Conservation (phyloP, 2,113 vertebrate genomes). For the Microcebus tavaratra region DNA sequence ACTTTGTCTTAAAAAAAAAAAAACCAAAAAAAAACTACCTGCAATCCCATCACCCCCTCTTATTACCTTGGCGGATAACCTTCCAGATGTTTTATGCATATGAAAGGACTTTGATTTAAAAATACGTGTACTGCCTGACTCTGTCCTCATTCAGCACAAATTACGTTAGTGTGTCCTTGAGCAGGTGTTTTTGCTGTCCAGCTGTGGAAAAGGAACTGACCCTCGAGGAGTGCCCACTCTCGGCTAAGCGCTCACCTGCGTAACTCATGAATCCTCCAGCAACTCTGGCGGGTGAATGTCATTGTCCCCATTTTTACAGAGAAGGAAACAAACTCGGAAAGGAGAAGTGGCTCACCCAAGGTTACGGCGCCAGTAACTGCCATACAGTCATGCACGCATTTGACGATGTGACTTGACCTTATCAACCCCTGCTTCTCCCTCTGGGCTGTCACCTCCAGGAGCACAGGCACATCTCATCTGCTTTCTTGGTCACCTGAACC, state of each 20-base stretch:
- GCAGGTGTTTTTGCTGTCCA: neutral
- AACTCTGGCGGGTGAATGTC: neutral
- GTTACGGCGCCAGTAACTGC: neutral
- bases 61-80: neutral
- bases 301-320: neutral
- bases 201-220: neutral
- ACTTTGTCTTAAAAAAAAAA: too few relatives aligned
- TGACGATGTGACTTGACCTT: neutral
- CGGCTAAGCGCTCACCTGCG: neutral
- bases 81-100: neutral
- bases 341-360: neutral
- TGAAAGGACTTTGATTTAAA: neutral
- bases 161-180: neutral
- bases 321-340: neutral
- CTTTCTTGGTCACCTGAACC: neutral
- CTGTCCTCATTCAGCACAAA: neutral
- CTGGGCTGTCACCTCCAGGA: neutral
- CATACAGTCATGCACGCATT: neutral
- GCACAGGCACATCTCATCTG: neutral
- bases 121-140: neutral
- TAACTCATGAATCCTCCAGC: too few relatives aligned
- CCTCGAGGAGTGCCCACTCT: fast-evolving
- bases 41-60: neutral
- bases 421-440: neutral
- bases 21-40: neutral